These are phyloP conservation scores for Spodoptera frugiperda DNA, from an alignment of 1,140 invertebrate species.

Conservation along the genomic window DNA sequence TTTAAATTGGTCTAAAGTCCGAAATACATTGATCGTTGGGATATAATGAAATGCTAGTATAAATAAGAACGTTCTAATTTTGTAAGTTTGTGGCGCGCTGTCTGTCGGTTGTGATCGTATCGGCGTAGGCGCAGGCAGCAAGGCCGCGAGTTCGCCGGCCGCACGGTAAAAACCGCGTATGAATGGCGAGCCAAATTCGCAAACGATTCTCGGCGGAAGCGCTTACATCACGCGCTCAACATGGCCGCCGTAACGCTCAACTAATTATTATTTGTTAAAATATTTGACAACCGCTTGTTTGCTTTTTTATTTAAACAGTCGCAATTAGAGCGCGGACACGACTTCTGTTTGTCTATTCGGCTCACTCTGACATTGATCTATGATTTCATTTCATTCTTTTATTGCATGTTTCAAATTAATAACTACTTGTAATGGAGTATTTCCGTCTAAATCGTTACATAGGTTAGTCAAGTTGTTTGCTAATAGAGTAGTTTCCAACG, in stretches of 20 bases:
- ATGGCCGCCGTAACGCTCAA: slow-evolving; percentile 51
- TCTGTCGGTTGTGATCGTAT: slow-evolving; percentile 53
- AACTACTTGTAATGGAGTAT: background rate
- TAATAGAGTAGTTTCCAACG: slow-evolving; percentile 7
- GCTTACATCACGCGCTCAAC: slow-evolving; percentile 59
- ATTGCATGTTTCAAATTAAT: background rate
- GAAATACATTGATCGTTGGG: slow-evolving; percentile 14
- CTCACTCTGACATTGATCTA: slow-evolving; percentile 1
- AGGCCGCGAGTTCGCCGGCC: slow-evolving; percentile 79
- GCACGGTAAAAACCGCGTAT: slow-evolving; percentile 69
- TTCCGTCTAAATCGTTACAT: background rate
- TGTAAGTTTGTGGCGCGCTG: slow-evolving; percentile 59
- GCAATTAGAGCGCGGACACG: slow-evolving; percentile 5
- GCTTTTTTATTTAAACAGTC: slow-evolving; percentile 23
- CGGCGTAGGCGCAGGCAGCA: slow-evolving; percentile 70
- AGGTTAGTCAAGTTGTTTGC: background rate
- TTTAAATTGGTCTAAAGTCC: slow-evolving; percentile 22
- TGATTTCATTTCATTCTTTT: background rate
- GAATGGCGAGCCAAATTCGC: slow-evolving; percentile 73
- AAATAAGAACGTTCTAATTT: slow-evolving; percentile 64
- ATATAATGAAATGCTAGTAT: slow-evolving; percentile 26
- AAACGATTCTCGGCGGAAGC: slow-evolving; percentile 57
- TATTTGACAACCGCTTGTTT: slow-evolving; percentile 34
- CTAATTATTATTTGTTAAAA: slow-evolving; percentile 41
- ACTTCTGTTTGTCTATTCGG: slow-evolving; percentile 12